Conservation (phyloP, 2,888 invertebrate species). For the Diarsia mendica region DNA sequence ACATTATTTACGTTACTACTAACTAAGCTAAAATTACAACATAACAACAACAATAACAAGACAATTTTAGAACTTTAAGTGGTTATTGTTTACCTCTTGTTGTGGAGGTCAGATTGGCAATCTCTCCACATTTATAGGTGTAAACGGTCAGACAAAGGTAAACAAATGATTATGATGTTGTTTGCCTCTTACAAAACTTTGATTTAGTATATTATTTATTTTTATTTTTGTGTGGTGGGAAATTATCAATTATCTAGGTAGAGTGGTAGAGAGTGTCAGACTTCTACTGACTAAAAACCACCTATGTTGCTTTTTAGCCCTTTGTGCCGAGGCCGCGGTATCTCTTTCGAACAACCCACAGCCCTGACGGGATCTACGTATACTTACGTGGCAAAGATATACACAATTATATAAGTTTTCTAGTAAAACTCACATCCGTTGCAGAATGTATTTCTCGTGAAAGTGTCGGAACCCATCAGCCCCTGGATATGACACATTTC, state of each 20-base stretch:
- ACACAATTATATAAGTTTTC: background rate
- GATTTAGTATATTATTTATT: too few species aligned
- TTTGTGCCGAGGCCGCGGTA: too few species aligned
- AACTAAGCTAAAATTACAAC: background rate
- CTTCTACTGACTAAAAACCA: too few species aligned
- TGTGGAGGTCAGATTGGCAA: background rate
- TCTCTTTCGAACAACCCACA: too few species aligned
- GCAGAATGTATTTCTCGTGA: conserved; percentile 15
- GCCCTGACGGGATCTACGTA: background rate
- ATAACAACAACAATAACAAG: background rate
- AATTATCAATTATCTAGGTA: too few species aligned
- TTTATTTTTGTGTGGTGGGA: too few species aligned
- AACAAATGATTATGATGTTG: background rate
- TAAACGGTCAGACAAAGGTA: background rate
- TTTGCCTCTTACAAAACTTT: background rate
- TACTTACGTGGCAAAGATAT: background rate
- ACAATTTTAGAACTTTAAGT: background rate
- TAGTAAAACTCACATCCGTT: background rate
- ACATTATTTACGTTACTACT: background rate
- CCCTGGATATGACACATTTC: conserved; percentile 27
- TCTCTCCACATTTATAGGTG: background rate
- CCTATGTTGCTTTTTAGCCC: too few species aligned
- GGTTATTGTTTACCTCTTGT: background rate
- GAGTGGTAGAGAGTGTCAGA: too few species aligned
- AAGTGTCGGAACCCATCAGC: conserved; percentile 2